Evolutionary conservation across 2,888 invertebrate species (phyloP), one percentile per base, ranked within the genome.

Genomic region (Cylloceria caligata): DNA sequence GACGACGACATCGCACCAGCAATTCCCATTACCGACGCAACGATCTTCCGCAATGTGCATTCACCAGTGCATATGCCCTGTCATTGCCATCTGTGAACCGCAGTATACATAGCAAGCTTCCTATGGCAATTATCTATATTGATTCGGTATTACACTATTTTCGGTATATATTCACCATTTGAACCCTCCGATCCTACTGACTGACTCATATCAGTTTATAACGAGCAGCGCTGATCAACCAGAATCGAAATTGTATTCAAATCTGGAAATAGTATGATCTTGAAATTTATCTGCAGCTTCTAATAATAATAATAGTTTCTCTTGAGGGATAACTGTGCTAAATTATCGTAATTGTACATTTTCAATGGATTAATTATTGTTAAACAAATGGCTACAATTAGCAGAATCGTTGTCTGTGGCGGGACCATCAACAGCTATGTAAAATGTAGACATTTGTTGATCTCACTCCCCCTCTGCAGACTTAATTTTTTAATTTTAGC

Each of bases 11-110:
- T 65, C 45, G 64, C 42, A 64, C 42, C 64, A n/a, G 27, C 42
- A 27, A 42, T 64, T 64, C 13, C 42, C 64, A 45, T 64, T 64
- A 42, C 64, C 39, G 34, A 24, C 42, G 11, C 24, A 42, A 45
- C 42, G 55, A 55, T 55, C 42, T 64, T 42, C 42, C 42, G 64
- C 24, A 64, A 64, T 36, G 62, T 39, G 62, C 36, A 62, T 39
- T 39, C 39, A 21, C 11, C 36, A 39, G 4, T 62, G 39, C 39
- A 49, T 21, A 21, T 49, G 16, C 5, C 21, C 21, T 21, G 21
- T 9, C 21, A 49, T 49, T 21, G 0, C 21, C 19, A 21, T 21
- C 21, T 11, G 49, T 21, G 9, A 21, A 21, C 9, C 19, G 47
- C 19, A 16, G 19, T 13, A 19, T 16, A n/a, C 9, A 1, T 19